Base-by-base conservation (phyloP, 2,888 invertebrate species). In the Mesorhabditis belari region DNA sequence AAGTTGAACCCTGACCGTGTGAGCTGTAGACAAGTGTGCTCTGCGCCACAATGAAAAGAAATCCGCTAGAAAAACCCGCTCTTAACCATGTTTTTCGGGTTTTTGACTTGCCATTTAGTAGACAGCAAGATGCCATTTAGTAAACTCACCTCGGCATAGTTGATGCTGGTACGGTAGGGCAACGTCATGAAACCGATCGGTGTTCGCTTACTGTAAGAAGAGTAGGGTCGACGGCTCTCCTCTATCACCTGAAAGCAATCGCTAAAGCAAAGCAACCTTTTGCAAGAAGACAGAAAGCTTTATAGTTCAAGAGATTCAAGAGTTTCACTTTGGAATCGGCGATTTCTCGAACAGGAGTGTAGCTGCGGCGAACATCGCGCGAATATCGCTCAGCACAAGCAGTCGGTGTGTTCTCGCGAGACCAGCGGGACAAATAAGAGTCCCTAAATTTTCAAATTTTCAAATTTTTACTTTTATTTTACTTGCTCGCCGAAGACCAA, bases 361-460 rank as follows among this genome's bases (percentile, higher is more conserved):
- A 79, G 28, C 78, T 79, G 23, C 79, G 66, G 12, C 77, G 72
- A 25, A 79, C 70, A 35, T 74, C 62, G 44, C 75, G 70, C 5
- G 64, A 64, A 65, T 71, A 79, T 6, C 69, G 62, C 49, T 71
- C 75, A 35, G 62, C 66, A 52, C 67, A 69, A 62, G 77, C 76
- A 35, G 72, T 63, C 4, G 79, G 79, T 5, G 79, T 79, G 70
- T 79, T 79, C 62, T 79, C 79, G 49, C 79, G 71, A 26, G 78
- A 79, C 79, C 79, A 79, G 61, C 79, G 69, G 52, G 77, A 76
- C 57, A 80, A 69, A 65, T 80, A 79, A 58, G 67, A 70, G 63
- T 73, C 73, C 54, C 71, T 75, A 67, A 27, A 70, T n/a, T n/a
- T n/a, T n/a, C 61, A 26, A 24, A 17, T 1, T 35, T 2, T 35